Evolutionary conservation across 2,797 vertebrate genomes (phyloP).

Genomic region (Alca torda): DNA sequence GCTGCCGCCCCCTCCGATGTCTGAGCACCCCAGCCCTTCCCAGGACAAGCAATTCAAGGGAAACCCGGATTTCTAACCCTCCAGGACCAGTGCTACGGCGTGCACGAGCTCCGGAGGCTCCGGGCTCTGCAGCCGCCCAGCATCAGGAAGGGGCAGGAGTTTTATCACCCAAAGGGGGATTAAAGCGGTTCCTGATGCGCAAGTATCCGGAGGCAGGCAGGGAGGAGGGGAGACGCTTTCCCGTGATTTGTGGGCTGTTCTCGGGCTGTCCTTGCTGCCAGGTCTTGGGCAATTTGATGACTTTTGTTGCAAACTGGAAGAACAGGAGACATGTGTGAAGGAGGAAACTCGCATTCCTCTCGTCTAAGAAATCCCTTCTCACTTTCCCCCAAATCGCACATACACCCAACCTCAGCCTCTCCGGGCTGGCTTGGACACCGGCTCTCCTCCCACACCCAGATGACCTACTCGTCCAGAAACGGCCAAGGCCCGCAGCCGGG

Average conservation of each 20-base stretch:
- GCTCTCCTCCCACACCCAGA: constrained; percentile 67
- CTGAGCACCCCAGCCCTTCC: not conserved
- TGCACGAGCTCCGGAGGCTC: not conserved
- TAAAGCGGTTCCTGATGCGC: constrained; percentile 13
- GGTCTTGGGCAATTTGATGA: constrained; percentile 67
- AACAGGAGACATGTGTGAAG: constrained; percentile 67
- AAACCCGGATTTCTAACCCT: not conserved
- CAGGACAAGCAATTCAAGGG: not conserved
- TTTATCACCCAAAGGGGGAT: not conserved
- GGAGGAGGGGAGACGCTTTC: constrained; percentile 20
- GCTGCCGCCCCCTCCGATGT: not conserved
- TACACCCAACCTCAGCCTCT: constrained; percentile 70
- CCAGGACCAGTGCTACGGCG: not conserved
- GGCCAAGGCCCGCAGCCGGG: not conserved
- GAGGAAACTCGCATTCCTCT: constrained; percentile 72
- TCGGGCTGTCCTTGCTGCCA: constrained; percentile 45
- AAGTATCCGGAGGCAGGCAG: not conserved
- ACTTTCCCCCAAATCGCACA: constrained; percentile 69
- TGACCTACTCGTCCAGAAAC: constrained; percentile 65
- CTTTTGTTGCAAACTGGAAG: constrained; percentile 62
- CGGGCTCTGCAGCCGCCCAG: not conserved
- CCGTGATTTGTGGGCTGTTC: constrained; percentile 26
- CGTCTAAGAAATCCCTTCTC: constrained; percentile 68
- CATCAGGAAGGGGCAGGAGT: not conserved
- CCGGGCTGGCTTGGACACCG: constrained; percentile 58